Conservation (phyloP, 2,113 vertebrate genomes). For the Corythoichthys intestinalis region DNA sequence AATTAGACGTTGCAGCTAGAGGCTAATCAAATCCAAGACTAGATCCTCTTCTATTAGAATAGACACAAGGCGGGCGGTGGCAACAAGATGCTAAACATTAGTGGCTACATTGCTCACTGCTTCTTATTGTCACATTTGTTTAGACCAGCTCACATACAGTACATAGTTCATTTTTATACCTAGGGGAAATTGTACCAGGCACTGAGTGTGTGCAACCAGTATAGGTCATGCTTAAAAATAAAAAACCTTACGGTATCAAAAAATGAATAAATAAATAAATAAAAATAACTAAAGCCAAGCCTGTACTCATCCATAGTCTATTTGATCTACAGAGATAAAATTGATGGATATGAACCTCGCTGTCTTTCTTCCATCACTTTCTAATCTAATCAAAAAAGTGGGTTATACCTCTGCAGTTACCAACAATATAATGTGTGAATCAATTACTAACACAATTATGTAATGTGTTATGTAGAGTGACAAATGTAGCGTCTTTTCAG, state of each 20-base stretch:
- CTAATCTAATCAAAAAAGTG: too few species aligned
- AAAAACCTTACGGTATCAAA: neutral
- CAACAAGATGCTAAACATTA: slow-evolving; percentile 49
- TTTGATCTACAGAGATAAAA: too few species aligned
- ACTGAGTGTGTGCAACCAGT: slow-evolving; percentile 1
- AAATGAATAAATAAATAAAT: neutral
- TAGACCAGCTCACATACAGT: slow-evolving; percentile 18
- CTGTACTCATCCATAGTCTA: too few species aligned
- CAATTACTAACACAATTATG: too few species aligned
- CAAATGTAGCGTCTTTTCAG: neutral
- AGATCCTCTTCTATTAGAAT: slow-evolving; percentile 50
- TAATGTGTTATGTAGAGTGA: too few species aligned
- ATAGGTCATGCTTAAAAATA: neutral
- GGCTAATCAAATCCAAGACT: slow-evolving; percentile 66
- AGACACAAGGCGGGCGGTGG: slow-evolving; percentile 27
- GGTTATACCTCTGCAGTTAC: too few species aligned
- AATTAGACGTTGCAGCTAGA: slow-evolving; percentile 68
- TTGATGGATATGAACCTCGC: neutral
- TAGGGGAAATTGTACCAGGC: neutral
- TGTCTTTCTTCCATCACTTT: too few species aligned
- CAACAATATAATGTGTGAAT: too few species aligned
- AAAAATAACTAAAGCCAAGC: too few species aligned
- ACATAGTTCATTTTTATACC: neutral
- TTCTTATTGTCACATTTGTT: slow-evolving; percentile 30
- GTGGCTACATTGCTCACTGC: neutral